Conservation (phyloP, 2,888 invertebrate genomes). For the Podotricha telesiphe region DNA sequence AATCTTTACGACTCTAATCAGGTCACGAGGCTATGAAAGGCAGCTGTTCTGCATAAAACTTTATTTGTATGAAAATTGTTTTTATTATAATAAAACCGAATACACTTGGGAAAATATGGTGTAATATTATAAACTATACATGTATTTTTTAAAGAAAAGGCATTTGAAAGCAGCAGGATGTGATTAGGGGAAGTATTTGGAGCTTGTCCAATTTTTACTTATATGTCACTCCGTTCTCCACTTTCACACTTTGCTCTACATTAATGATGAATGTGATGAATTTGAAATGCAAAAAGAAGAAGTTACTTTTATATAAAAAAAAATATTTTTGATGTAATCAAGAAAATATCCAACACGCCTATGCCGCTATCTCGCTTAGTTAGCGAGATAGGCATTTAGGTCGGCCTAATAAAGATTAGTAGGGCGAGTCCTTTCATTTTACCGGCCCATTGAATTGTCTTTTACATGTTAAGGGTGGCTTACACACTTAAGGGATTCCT, state of each 20-base stretch:
- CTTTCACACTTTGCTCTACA: no score
- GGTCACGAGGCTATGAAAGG: slow-evolving; percentile 18
- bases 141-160: no score
- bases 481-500: slow-evolving; percentile 1
- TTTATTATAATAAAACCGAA: not conserved
- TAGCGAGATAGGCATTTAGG: slow-evolving; percentile 26
- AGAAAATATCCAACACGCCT: slow-evolving; percentile 1
- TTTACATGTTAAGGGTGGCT: slow-evolving; percentile 19
- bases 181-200: no score
- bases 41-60: slow-evolving; percentile 22
- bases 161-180: no score
- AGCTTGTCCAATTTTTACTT: no score
- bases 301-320: no score
- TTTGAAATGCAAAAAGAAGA: no score
- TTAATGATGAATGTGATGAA: no score
- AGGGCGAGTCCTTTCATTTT: slow-evolving; percentile 35
- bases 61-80: slow-evolving; percentile 18
- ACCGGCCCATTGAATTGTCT: slow-evolving; percentile 33
- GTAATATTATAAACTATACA: not conserved
- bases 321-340: not conserved
- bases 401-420: slow-evolving; percentile 36
- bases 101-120: not conserved
- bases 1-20: slow-evolving; percentile 27
- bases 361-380: slow-evolving; percentile 12
- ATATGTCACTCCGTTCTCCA: no score